Evolutionary conservation across 2,797 vertebrate genomes (phyloP).

Genomic region (Prionace glauca): DNA sequence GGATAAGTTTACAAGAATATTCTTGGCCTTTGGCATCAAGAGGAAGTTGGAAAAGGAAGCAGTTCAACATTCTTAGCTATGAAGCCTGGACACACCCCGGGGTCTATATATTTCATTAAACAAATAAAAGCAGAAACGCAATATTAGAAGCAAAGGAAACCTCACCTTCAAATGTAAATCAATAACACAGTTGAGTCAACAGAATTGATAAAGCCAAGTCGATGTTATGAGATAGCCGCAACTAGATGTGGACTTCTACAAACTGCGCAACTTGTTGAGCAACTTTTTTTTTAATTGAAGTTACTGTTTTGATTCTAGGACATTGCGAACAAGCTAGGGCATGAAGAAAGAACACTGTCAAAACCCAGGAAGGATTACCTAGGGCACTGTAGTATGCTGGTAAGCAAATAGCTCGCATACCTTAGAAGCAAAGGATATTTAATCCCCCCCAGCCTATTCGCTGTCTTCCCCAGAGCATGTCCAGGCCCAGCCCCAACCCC

Average conservation of each 20-base stretch:
- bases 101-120: not conserved
- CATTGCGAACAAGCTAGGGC: not conserved
- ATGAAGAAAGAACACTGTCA: not conserved
- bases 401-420: not conserved
- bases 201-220: not conserved
- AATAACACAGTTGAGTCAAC: not conserved
- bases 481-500: too few relatives aligned
- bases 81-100: not conserved
- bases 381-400: too few relatives aligned
- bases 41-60: not conserved
- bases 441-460: too few relatives aligned
- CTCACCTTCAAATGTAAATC: slow-evolving; percentile 22
- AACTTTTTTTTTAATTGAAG: not conserved
- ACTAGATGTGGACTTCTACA: not conserved
- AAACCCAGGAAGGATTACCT: not conserved
- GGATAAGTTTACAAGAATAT: not conserved
- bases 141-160: not conserved
- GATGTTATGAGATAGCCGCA: not conserved
- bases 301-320: not conserved
- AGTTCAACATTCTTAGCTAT: not conserved
- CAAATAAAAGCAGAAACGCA: not conserved
- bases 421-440: not conserved
- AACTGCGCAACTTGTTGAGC: not conserved
- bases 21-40: not conserved
- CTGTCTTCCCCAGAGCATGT: too few relatives aligned